Evolutionary conservation across 2,113 vertebrate species (phyloP).

Genomic region (Elephas maximus): DNA sequence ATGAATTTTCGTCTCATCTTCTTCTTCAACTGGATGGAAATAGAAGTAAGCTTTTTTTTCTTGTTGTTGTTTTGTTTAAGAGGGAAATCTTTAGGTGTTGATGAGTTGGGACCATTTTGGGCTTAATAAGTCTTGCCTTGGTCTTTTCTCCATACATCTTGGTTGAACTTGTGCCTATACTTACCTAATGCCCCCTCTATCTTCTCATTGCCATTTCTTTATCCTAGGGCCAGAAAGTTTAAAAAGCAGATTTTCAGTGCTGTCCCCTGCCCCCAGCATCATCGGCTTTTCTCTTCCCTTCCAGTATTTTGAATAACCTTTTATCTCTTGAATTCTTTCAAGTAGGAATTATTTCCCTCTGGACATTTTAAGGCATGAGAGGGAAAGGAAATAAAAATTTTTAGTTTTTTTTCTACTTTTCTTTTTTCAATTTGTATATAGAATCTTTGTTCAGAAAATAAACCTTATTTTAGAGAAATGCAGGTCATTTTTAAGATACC

Average conservation of each 20-base stretch:
- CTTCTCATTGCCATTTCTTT: neutral
- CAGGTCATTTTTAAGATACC: slow-evolving; percentile 9
- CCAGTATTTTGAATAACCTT: neutral
- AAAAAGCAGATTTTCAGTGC: neutral
- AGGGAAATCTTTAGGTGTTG: neutral
- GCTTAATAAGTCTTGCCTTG: neutral
- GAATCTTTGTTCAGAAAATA: neutral
- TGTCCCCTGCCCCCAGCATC: neutral
- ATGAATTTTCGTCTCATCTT: neutral
- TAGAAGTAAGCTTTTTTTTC: neutral
- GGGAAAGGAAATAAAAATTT: neutral
- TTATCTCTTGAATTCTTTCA: slow-evolving; percentile 47
- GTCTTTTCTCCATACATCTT: neutral
- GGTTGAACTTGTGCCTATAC: neutral
- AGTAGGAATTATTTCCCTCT: slow-evolving; percentile 41
- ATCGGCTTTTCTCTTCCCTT: neutral
- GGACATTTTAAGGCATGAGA: slow-evolving; percentile 31
- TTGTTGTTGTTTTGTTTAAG: too few relatives aligned
- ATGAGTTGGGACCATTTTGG: neutral
- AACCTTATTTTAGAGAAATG: neutral
- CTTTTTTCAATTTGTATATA: neutral
- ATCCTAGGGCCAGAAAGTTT: neutral
- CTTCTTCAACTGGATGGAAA: neutral
- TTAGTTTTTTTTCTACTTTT: neutral
- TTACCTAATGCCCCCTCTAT: neutral